Base-by-base conservation (phyloP, 2,888 invertebrate species). In the Lasiommata megera region DNA sequence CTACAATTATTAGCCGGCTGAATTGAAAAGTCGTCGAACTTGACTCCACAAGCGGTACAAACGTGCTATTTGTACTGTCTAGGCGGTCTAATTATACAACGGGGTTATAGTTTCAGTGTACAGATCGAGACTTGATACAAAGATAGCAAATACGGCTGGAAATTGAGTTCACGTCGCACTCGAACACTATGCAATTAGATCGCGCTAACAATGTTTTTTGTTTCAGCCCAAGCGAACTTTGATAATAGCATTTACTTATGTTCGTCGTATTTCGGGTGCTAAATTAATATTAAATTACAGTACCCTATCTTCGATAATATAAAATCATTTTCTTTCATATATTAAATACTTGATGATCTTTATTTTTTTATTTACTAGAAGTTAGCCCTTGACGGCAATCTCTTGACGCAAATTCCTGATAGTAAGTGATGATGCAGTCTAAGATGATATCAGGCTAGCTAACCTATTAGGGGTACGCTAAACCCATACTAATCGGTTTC, bases 21-120 rank as follows among this genome's bases (percentile, higher is more conserved):
- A 79, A 78, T 80, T 74, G 66, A 72, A 74, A 68, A 66, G 78
- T 71, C 73, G 64, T 63, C 69, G 71, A 79, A 76, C 75, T 80
- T 76, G 72, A 79, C 73, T 74, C 72, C 71, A 67, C 53, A 63
- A 67, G 23, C 12, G 12, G 14, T 2, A 11, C 16, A 11, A 46
- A 64, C 64, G 65, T 67, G 60, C 65, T 70, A 66, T 70, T 70
- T 60, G 61, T 60, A 56, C 61, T 64, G 69, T 68, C 68, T 55
- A 60, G 63, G 61, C 28, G 12, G 17, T 17, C 28, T 7, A 12
- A 9, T 9, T 53, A 58, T 66, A 69, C 61, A 68, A 65, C 47
- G 61, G 63, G 55, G 63, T 69, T 72, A 75, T 74, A 74, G 66
- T 67, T 67, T 64, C 60, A 61, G 48, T 67, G 63, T 60, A 63